These are phyloP conservation scores for Felis chaus DNA, from an alignment of 2,113 vertebrate species.

Conservation along the genomic window DNA sequence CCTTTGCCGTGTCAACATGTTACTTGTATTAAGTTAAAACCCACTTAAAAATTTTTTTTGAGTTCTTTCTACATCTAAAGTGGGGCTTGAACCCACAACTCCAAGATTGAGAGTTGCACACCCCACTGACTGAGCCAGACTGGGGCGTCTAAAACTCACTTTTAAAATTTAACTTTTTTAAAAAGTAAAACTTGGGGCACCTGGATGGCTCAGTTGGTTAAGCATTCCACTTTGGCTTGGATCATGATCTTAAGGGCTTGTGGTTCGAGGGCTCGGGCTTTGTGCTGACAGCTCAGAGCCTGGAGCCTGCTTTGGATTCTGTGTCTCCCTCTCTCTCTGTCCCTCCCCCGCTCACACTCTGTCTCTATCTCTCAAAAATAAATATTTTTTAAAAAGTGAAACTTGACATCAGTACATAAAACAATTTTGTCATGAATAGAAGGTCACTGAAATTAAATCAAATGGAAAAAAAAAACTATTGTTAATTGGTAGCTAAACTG, in stretches of 20 bases:
- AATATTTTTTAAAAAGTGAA: background rate
- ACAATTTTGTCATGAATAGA: background rate
- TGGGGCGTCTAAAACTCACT: background rate
- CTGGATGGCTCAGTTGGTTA: too few species aligned
- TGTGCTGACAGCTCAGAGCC: too few species aligned
- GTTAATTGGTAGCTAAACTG: background rate
- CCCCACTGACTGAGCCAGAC: background rate
- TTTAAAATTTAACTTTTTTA: slow-evolving; percentile 9
- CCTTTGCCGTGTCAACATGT: background rate
- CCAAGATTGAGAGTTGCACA: background rate
- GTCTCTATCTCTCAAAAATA: too few species aligned
- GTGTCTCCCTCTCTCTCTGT: too few species aligned
- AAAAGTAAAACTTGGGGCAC: background rate
- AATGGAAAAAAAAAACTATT: background rate
- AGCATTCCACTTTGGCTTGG: too few species aligned
- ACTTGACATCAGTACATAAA: background rate
- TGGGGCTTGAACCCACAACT: background rate
- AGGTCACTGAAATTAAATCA: slow-evolving; percentile 34
- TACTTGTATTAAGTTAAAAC: background rate
- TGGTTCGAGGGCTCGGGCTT: too few species aligned
- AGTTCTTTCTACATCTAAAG: background rate
- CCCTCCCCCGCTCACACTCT: accelerated
- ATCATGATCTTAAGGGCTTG: too few species aligned
- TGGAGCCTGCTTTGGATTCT: too few species aligned
- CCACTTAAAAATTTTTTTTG: background rate